Percentiles rank a stretch among this genome's conserved stretches.
Evolutionary conservation across 2,797 vertebrate genomes (phyloP).

Genomic region (Gorsachius magnificus): DNA sequence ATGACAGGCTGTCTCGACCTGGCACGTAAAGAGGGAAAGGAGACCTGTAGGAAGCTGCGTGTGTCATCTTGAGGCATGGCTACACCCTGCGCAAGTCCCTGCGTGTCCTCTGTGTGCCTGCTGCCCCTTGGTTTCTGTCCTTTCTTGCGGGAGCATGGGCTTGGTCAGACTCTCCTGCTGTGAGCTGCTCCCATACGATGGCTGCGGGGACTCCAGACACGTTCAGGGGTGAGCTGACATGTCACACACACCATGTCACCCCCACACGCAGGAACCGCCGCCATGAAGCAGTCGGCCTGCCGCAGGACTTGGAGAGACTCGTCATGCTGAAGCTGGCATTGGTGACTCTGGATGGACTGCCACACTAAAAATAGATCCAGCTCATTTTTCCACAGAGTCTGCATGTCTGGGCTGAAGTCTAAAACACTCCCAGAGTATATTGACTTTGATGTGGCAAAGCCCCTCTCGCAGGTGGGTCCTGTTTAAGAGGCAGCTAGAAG

Average conservation of each 20-base stretch:
- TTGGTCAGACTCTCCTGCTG: neutral
- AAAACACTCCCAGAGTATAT: neutral
- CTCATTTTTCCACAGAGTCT: neutral
- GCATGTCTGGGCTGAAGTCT: neutral
- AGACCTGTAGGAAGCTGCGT: neutral
- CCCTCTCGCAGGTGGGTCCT: neutral
- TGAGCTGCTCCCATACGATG: neutral
- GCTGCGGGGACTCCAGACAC: accelerated
- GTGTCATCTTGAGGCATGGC: neutral
- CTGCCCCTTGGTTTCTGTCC: neutral
- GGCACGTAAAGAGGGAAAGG: neutral
- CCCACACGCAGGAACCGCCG: neutral
- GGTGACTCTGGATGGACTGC: neutral
- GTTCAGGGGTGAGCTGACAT: neutral
- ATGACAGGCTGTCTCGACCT: neutral
- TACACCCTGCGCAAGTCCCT: neutral
- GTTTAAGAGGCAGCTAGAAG: neutral
- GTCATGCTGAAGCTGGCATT: neutral
- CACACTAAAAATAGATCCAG: neutral
- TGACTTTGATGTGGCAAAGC: neutral
- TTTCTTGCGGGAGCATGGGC: neutral
- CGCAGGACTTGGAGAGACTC: neutral
- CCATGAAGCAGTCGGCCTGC: neutral
- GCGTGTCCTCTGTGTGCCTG: neutral
- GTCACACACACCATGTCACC: neutral